Evolutionary conservation across 2,797 vertebrate species (phyloP), one percentile per base, ranked within the genome.

Genomic region (Poecilia gillii): DNA sequence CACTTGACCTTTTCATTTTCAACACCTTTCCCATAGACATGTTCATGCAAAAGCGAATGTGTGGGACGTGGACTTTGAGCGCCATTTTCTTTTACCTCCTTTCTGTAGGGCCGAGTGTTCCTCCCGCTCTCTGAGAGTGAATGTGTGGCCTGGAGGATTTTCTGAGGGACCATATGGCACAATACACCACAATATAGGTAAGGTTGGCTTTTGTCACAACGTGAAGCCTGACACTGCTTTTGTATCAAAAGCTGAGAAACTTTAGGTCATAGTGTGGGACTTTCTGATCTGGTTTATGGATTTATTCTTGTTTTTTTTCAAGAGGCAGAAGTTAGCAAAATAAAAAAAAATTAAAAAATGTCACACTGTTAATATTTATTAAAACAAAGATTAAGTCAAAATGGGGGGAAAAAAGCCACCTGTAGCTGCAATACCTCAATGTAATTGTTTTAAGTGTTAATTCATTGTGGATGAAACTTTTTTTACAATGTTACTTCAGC

Each of bases 131-230:
- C 31, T 70, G 84, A 78, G 89, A 47, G 89, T 89, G 89, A 91
- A 90, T 91, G 85, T 91, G 77, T 82, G 92, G 88, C 86, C 85
- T 91, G 86, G 76, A 91, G 75, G 78, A 85, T 75, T 87, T 90
- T 87, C 81, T 16, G 25, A 93, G 86, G 83, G 89, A 90, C 91
- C 93, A 87, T 95, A 94, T 94, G 94, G 93, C 94, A 94, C 91
- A 93, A 87, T 90, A 93, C 87, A 77, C 70, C 90, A 90, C 33
- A 11, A 75, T 91, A 91, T 95, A 95, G 94, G 95, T 96, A 93
- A 92, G 93, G 72, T 28, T 46, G 3, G 0, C 1, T 68, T 72
- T 53, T 55, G 4, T 2, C 57, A 59, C 18, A 3, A 41, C 20
- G 25, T 47, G 0, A 20, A 39, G 47, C 36, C 43, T 66, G 12